Evolutionary conservation across 2,113 vertebrate species (phyloP).

Genomic region (Neopipo cinnamomea): DNA sequence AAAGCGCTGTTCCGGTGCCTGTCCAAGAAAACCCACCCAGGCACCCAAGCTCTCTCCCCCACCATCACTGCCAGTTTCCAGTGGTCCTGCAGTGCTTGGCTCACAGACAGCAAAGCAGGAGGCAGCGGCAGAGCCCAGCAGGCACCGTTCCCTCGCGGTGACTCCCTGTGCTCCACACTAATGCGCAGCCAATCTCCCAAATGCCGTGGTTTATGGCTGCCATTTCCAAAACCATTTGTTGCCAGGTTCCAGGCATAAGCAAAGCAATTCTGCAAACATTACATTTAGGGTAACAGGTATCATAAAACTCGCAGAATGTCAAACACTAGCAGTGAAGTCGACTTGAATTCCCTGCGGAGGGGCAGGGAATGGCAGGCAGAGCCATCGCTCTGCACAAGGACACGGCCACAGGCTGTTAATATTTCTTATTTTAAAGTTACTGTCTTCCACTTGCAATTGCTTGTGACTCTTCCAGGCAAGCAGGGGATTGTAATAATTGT

Average conservation of each 20-base stretch:
- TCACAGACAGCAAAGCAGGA: not conserved
- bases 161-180: not conserved
- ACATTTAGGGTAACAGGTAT: constrained; percentile 13
- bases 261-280: constrained; percentile 13
- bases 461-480: constrained; percentile 5
- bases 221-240: constrained; percentile 29
- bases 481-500: not conserved
- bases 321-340: not conserved
- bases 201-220: not conserved
- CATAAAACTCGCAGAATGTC: not conserved
- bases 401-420: not conserved
- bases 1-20: not conserved
- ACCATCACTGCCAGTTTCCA: not conserved
- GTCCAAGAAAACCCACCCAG: not conserved
- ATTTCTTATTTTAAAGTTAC: not conserved
- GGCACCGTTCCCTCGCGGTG: rapidly evolving
- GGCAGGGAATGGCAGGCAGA: not conserved
- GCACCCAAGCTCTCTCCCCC: not conserved
- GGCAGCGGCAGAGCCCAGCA: not conserved
- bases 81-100: not conserved
- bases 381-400: not conserved
- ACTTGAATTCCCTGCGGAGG: not conserved
- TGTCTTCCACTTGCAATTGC: constrained; percentile 19
- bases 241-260: constrained; percentile 11
- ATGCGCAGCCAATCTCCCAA: not conserved